Evolutionary conservation across 1,140 invertebrate species (phyloP).

Genomic region (Drosophila lini): DNA sequence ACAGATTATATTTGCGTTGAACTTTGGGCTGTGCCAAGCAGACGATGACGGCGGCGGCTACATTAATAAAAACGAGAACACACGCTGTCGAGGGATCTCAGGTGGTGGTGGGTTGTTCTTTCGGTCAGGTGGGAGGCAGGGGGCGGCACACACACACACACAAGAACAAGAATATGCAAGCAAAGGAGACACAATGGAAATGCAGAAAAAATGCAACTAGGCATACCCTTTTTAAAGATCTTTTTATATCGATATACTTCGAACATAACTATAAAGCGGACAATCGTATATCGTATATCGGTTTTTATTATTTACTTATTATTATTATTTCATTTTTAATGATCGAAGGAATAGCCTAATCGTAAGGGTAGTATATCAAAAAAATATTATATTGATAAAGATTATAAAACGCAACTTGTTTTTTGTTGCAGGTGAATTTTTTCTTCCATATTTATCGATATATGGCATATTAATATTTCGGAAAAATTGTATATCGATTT

Average conservation of each 20-base stretch:
- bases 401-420: too few relatives aligned
- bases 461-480: too few relatives aligned
- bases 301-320: too few relatives aligned
- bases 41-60: constrained; percentile 8
- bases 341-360: too few relatives aligned
- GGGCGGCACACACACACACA: not conserved
- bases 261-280: not conserved
- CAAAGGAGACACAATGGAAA: not conserved
- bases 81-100: constrained; percentile 33
- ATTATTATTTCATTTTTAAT: too few relatives aligned
- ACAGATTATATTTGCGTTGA: constrained; percentile 82
- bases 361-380: too few relatives aligned
- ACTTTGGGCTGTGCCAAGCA: constrained; percentile 51
- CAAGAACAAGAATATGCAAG: constrained; percentile 9
- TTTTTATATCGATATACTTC: not conserved
- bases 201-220: not conserved
- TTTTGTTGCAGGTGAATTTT: too few relatives aligned
- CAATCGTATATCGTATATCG: not conserved
- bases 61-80: constrained; percentile 67
- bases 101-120: constrained; percentile 4
- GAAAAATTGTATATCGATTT: too few relatives aligned
- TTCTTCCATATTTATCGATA: too few relatives aligned
- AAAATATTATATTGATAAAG: too few relatives aligned
- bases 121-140: not conserved
- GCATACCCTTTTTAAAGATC: not conserved